Evolutionary conservation across 2,113 vertebrate species (phyloP).

Genomic region (Balaeniceps rex): DNA sequence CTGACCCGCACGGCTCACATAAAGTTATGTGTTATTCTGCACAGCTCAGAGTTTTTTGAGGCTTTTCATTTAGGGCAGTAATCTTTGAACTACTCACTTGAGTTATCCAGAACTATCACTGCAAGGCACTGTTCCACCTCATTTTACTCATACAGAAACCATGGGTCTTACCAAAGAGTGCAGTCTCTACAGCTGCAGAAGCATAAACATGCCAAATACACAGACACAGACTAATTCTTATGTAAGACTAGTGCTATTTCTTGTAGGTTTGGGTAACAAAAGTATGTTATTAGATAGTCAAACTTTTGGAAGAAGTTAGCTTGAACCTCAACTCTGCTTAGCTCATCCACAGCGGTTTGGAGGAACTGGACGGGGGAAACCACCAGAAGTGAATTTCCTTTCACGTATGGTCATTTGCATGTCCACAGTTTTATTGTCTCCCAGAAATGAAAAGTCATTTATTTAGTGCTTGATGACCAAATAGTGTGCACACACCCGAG

Average conservation of each 20-base stretch:
- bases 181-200: neutral
- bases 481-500: neutral
- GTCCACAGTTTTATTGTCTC: neutral
- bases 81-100: neutral
- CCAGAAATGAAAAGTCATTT: neutral
- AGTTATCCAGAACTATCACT: neutral
- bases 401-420: neutral
- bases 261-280: neutral
- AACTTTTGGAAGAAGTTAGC: neutral
- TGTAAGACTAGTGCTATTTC: neutral
- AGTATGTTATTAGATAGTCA: neutral
- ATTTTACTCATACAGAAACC: neutral
- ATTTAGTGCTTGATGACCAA: neutral
- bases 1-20: neutral
- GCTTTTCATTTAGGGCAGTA: neutral
- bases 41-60: neutral
- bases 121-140: neutral
- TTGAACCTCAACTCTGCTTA: neutral
- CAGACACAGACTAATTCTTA: neutral
- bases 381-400: neutral
- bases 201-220: neutral
- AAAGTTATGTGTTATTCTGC: neutral
- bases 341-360: neutral
- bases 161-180: neutral
- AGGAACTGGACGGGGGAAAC: neutral